Base-by-base conservation (phyloP, 2,888 invertebrate species). In the Lymantria dispar region DNA sequence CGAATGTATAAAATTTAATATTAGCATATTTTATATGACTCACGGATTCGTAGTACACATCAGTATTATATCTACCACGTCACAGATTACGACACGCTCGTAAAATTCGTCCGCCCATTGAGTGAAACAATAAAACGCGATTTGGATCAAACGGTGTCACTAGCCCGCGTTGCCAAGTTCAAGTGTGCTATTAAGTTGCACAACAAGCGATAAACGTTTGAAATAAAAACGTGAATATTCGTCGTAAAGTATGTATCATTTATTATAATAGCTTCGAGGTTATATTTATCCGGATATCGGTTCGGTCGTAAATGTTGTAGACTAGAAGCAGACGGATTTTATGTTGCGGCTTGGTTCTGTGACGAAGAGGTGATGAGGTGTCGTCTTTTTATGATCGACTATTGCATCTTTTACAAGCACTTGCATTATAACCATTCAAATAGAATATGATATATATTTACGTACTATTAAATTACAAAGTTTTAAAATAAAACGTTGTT, bases 61-160 rank as follows among this genome's bases (percentile, higher is more conserved):
- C 74, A 61, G 72, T 72, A 72, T 78, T 78, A 83, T 78, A 82
- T 78, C 76, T 76, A 62, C 62, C 65, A 74, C 84, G 84, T 85
- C 86, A 85, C 78, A 84, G 82, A 85, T 85, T 85, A 86, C 88
- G 85, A 78, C 74, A 68, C 73, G 81, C 69, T 88, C 87, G 84
- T 89, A 88, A 90, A 90, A 85, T 82, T 78, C 80, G 83, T 79
- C 73, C 84, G 85, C 83, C 86, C 88, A 88, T 89, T 88, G 82
- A 88, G 78, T 70, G 76, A 78, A 83, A 88, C 88, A 90, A 90
- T 90, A 89, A 89, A 89, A 87, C 80, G 74, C 80, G 86, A 86
- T 86, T 85, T 80, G 84, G 79, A 87, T 89, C 89, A 87, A 85
- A 87, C 79, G 79, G 87, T 90, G 90, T 88, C 89, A 89, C 88